Evolutionary conservation across 2,113 vertebrate genomes (phyloP).

Genomic region (Zingel zingel): DNA sequence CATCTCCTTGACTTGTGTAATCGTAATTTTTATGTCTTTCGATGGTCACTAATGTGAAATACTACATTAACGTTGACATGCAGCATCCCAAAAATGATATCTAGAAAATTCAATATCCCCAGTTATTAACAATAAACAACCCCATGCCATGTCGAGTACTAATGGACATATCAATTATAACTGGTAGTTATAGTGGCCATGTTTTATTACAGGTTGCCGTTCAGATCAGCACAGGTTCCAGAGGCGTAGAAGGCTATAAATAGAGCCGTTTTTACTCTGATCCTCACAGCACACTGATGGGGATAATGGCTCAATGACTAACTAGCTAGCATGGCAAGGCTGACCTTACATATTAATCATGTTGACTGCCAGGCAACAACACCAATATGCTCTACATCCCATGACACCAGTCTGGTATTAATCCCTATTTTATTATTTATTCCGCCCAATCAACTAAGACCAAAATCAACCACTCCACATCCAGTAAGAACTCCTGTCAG

Average conservation of each 20-base stretch:
- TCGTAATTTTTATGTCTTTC: neutral
- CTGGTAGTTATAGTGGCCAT: neutral
- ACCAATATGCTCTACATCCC: slow-evolving; percentile 2
- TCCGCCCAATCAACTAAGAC: neutral
- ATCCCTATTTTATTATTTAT: neutral
- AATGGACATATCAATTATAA: too few species aligned
- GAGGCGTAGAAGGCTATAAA: slow-evolving; percentile 27
- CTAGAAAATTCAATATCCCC: neutral
- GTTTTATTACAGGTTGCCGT: slow-evolving; percentile 35
- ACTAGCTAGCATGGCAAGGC: slow-evolving; percentile 8
- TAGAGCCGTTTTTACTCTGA: slow-evolving; percentile 28
- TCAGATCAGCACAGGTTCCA: neutral
- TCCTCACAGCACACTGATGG: slow-evolving; percentile 30
- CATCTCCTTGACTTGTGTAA: neutral
- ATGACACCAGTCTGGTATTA: neutral
- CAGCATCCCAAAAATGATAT: neutral
- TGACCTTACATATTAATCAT: slow-evolving; percentile 37
- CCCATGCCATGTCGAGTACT: neutral
- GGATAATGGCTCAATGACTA: slow-evolving; percentile 26
- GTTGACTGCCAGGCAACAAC: slow-evolving; percentile 11
- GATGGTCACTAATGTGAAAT: neutral
- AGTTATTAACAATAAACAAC: neutral
- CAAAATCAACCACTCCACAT: neutral
- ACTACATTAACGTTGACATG: neutral
- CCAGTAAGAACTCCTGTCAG: slow-evolving; percentile 2